Base-by-base conservation (phyloP, 2,797 vertebrate genomes). In the Sciaenops ocellatus region DNA sequence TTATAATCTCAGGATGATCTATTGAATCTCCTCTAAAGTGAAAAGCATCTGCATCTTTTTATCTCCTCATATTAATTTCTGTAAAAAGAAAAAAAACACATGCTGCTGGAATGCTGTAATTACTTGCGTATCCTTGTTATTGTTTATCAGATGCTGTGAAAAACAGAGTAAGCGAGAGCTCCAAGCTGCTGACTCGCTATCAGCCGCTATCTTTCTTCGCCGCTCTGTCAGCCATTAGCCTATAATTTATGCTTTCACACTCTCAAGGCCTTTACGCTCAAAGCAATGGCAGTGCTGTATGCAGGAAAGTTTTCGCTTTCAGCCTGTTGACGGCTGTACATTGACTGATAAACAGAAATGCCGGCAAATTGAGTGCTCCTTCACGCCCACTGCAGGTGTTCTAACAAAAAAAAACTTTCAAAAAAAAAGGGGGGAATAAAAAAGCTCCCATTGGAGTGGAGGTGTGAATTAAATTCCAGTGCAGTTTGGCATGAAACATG, bases 191-290 rank as follows among this genome's bases (percentile, higher is more conserved):
- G 87, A 87, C 83, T 88, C 34, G 76, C 86, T 89, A 83, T 89
- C 82, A 69, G 82, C 26, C 26, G 69, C 78, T 80, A 75, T 90
- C 85, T 85, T 80, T 48, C 80, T 75, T 65, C 47, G 65, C 71
- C 48, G n/a, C 82, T 73, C 77, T 50, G 71, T 87, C 87, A 89
- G 73, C 79, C 83, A 85, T 89, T 90, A 89, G 87, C 71, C 78
- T 77, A 47, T 91, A 92, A 93, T 90, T 91, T 92, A 79, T 93
- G 86, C 91, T 82, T 87, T 83, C 67, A 78, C 82, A 38, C 72
- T 85, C 77, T 82, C 62, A 69, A 85, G 87, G 83, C 79, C 75
- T 71, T 38, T 18, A 1, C 8, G 79, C 74, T 78, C 48, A 71
- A 81, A 84, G 80, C 75, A 41, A 9, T 20, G 24, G 56, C 76